phyloP scores from a whole-genome alignment of 2,113 vertebrate species.

The Rostratula benghalensis region DNA sequence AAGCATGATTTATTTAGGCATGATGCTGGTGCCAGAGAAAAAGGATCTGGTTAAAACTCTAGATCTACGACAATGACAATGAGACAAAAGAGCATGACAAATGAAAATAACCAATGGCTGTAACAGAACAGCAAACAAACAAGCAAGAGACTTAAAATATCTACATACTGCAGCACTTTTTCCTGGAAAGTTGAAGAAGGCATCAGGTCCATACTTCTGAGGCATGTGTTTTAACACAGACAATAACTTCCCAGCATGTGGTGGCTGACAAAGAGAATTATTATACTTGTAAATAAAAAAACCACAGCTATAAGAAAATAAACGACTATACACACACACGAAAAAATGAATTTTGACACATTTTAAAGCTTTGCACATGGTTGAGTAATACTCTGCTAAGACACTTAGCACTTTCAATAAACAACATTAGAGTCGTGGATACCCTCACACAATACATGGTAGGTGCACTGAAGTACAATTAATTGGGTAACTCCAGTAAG shows the following conservation, averaged over 20 bases:
- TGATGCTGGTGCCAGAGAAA: neutral
- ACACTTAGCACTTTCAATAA: neutral
- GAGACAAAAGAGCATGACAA: neutral
- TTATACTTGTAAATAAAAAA: conserved; percentile 2
- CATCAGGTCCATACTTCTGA: conserved; percentile 92
- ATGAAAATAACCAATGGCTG: neutral
- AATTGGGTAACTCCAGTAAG: neutral
- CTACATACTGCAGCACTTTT: conserved; percentile 95
- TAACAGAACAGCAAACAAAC: neutral
- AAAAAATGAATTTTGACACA: neutral
- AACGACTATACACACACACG: neutral
- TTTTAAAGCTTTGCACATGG: neutral
- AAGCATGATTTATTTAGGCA: neutral
- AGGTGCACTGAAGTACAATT: neutral
- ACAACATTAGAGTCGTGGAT: neutral
- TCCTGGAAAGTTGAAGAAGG: conserved; percentile 98
- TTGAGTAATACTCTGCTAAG: neutral
- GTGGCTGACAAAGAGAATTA: conserved; percentile 81
- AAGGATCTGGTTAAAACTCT: neutral
- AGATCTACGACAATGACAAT: neutral
- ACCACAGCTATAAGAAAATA: neutral
- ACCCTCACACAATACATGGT: neutral
- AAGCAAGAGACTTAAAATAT: neutral
- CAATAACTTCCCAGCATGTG: conserved; percentile 92
- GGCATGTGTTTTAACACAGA: conserved; percentile 96